Percentiles rank a stretch among this genome's conserved stretches.
Evolutionary conservation across 2,797 vertebrate genomes (phyloP).

Genomic region (Premnoplex brunnescens): DNA sequence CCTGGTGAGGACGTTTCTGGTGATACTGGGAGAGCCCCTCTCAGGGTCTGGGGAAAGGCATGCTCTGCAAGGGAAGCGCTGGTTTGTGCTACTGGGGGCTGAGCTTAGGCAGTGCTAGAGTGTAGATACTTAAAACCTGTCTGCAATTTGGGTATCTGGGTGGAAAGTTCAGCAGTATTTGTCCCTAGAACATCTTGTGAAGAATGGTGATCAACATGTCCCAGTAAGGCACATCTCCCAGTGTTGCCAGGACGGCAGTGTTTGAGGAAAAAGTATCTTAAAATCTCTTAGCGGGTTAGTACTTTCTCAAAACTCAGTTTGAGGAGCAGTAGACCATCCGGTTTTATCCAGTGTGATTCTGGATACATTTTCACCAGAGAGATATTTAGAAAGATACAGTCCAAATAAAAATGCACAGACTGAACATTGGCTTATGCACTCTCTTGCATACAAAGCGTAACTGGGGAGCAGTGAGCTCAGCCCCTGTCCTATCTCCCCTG

Average conservation of each 20-base stretch:
- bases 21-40: too few relatives aligned
- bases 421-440: background rate
- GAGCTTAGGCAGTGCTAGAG: background rate
- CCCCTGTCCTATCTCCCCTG: background rate
- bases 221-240: background rate
- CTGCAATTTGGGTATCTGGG: background rate
- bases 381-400: background rate
- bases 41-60: rapidly evolving
- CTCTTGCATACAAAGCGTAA: background rate
- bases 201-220: background rate
- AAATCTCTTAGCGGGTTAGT: background rate
- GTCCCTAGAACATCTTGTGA: background rate
- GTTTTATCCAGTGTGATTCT: background rate
- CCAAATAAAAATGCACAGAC: background rate
- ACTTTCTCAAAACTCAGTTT: background rate
- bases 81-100: background rate
- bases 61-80: rapidly evolving
- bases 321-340: background rate
- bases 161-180: rapidly evolving
- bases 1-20: background rate
- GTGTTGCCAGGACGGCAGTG: background rate
- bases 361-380: background rate
- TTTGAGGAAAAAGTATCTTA: background rate
- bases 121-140: background rate
- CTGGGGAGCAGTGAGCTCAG: background rate